Base-by-base conservation (phyloP, 2,888 invertebrate genomes). In the Xestia ashworthii region DNA sequence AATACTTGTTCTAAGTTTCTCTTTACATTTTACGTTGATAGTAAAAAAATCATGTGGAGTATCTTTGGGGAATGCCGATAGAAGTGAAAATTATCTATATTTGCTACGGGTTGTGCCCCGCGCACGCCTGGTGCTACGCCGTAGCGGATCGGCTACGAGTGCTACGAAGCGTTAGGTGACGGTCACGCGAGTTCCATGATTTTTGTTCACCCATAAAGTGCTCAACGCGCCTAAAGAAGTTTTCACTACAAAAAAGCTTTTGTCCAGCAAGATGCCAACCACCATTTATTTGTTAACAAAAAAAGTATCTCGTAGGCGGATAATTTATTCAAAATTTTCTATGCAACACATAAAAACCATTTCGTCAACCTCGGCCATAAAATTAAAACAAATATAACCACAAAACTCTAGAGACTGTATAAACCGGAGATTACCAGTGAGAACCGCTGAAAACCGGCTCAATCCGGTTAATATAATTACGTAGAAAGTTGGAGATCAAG, bases 391-490 rank as follows among this genome's bases (percentile, higher is more conserved):
- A 87, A 87, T 84, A 85, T 77, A 85, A 46, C 73, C 66, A 77
- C 84, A 77, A 85, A 87, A 86, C 84, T 87, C 83, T n/a, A 68
- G 71, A 84, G 88, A 75, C 81, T 62, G 85, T 83, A 87, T 87
- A 87, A 87, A 84, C 83, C 50, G 78, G 86, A 86, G 87, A 88
- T 87, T 87, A 88, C 88, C 83, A 88, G 83, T 76, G 78, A 82
- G 79, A 87, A 86, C 84, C 86, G 84, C 74, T 73, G 84, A 83
- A 78, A 87, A 86, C 88, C 87, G 81, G 55, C 79, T 50, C 67
- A 86, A 87, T 88, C 87, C 86, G 84, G 88, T 85, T 87, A 87
- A 87, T 87, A 88, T 88, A 87, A 87, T 87, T 87, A 87, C 76
- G 86, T 48, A 86, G 87, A 80, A 87, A 87, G 78, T 87, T 88